phyloP scores from a whole-genome alignment of 2,797 vertebrate species.

The Rhyacichthys aspro region DNA sequence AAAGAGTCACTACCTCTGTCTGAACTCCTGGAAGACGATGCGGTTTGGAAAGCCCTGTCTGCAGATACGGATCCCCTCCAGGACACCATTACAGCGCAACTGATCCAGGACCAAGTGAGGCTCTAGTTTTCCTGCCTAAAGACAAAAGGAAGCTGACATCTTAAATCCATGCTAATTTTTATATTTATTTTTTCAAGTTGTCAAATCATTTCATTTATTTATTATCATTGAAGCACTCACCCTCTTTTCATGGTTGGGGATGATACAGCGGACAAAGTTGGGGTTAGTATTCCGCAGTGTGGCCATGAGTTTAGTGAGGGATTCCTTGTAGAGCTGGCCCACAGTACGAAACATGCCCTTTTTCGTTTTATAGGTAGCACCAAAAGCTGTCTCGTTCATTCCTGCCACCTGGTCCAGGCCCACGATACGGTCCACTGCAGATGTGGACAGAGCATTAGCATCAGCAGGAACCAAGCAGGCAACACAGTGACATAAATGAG shows the following conservation, averaged over 20 bases:
- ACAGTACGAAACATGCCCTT: constrained; percentile 99
- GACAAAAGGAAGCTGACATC: too few relatives aligned
- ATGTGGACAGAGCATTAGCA: constrained; percentile 1
- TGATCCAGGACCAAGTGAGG: constrained; percentile 96
- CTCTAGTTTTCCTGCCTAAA: constrained; percentile 92
- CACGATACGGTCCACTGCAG: constrained; percentile 95
- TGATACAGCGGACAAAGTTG: constrained; percentile 98
- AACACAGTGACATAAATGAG: constrained; percentile 25
- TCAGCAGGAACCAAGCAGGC: constrained; percentile 15
- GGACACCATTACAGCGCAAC: constrained; percentile 93
- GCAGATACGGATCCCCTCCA: constrained; percentile 96
- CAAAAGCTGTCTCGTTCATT: constrained; percentile 96
- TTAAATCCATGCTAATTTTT: too few relatives aligned
- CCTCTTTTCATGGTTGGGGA: constrained; percentile 97
- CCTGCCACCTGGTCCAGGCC: constrained; percentile 97
- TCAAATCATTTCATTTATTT: neutral
- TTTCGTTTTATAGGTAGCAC: constrained; percentile 96
- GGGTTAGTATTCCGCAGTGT: constrained; percentile 98
- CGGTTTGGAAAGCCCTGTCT: constrained; percentile 97
- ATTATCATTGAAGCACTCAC: constrained; percentile 60
- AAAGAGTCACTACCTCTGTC: constrained; percentile 84
- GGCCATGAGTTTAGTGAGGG: constrained; percentile 96
- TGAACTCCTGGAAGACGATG: constrained; percentile 97
- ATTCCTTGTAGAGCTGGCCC: constrained; percentile 98
- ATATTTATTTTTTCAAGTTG: neutral